phyloP scores from a whole-genome alignment of 2,113 vertebrate species.

The Antechinus stuartii region DNA sequence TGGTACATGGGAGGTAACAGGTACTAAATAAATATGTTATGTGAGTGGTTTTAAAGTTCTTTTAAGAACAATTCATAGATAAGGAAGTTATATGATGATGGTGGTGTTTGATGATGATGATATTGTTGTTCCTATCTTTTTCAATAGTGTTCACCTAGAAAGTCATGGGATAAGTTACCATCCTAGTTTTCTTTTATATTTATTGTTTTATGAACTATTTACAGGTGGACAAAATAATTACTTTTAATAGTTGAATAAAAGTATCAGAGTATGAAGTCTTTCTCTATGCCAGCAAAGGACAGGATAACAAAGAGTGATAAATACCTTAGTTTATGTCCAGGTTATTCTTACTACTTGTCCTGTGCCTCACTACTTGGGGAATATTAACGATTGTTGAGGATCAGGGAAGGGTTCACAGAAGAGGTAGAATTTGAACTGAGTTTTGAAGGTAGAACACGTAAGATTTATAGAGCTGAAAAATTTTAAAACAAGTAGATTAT shows the following conservation, averaged over 20 bases:
- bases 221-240: not conserved
- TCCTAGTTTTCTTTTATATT: not conserved
- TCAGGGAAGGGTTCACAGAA: not conserved
- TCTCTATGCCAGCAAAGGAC: not conserved
- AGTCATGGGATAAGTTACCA: not conserved
- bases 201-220: not conserved
- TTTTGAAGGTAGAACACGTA: not conserved
- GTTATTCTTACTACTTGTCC: not conserved
- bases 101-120: not conserved
- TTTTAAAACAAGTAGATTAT: not conserved
- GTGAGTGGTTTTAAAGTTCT: too few relatives aligned
- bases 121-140: not conserved
- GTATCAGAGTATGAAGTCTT: not conserved
- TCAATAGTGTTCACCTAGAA: not conserved
- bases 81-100: not conserved
- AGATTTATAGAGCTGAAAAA: not conserved
- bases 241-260: not conserved
- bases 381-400: not conserved
- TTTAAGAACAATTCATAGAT: not conserved
- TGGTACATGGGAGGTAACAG: too few relatives aligned
- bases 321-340: not conserved
- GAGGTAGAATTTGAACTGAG: not conserved
- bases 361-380: too few relatives aligned
- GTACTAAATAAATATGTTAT: too few relatives aligned
- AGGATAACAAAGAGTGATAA: not conserved